These are phyloP conservation scores for Magallana nippona DNA, from an alignment of 2,888 invertebrate genomes.

Conservation along the genomic window DNA sequence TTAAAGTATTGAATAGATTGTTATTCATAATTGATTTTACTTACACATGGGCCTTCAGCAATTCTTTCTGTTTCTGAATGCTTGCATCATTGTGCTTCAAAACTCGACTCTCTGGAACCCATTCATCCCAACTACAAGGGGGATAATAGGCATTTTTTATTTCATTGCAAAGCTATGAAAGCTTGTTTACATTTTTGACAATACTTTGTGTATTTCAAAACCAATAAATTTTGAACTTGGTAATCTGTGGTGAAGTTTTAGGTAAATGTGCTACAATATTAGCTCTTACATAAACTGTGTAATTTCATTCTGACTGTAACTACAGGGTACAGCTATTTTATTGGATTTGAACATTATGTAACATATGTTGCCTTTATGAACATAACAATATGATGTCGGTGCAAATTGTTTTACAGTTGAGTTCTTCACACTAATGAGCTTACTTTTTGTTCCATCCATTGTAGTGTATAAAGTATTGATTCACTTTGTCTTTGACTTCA, in stretches of 20 bases:
- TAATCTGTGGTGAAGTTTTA: too few species aligned
- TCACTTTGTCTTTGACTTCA: conserved; percentile 88
- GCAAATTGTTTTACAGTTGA: background rate
- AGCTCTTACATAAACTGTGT: too few species aligned
- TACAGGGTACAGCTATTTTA: too few species aligned
- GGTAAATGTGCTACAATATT: too few species aligned
- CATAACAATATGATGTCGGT: background rate
- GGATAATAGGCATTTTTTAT: too few species aligned
- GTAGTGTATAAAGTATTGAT: conserved; percentile 96
- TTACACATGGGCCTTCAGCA: conserved; percentile 86
- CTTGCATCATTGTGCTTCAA: conserved; percentile 94
- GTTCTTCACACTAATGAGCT: conserved; percentile 45
- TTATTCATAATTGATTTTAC: conserved; percentile 17
- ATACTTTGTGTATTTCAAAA: too few species aligned
- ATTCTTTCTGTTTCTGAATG: conserved; percentile 92
- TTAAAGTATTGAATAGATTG: too few species aligned
- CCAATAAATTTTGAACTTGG: too few species aligned
- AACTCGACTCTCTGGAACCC: conserved; percentile 94
- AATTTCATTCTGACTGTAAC: too few species aligned
- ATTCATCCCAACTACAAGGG: conserved; percentile 82
- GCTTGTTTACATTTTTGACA: too few species aligned
- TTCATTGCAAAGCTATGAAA: too few species aligned
- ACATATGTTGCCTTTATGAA: background rate
- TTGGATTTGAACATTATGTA: too few species aligned
- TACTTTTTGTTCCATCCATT: conserved; percentile 99